Evolutionary conservation across 1,140 invertebrate species (phyloP).

Genomic region (Plectrocnemia conspersa): DNA sequence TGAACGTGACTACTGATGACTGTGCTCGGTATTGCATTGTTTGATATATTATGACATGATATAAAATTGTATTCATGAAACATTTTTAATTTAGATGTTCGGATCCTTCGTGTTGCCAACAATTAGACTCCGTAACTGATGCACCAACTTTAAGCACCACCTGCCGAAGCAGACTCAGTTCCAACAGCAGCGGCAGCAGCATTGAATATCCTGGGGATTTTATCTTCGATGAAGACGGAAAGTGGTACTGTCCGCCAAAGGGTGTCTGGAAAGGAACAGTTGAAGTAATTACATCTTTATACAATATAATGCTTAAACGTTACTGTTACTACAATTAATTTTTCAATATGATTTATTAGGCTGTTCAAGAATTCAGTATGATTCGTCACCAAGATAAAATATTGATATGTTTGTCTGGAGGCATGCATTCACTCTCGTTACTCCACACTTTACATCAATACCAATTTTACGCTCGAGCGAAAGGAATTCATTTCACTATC

Average conservation of each 20-base stretch:
- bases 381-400: slow-evolving; percentile 77
- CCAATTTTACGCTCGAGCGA: slow-evolving; percentile 68
- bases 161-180: slow-evolving; percentile 23
- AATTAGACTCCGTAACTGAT: slow-evolving; percentile 14
- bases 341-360: slow-evolving; percentile 47
- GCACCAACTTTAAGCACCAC: slow-evolving; percentile 14
- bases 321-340: neutral
- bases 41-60: neutral
- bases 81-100: slow-evolving; percentile 25
- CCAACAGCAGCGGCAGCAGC: slow-evolving; percentile 44
- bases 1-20: slow-evolving; percentile 28
- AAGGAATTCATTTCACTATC: slow-evolving; percentile 72
- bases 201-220: slow-evolving; percentile 47
- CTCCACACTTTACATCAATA: slow-evolving; percentile 82
- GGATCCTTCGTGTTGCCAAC: slow-evolving; percentile 26
- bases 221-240: slow-evolving; percentile 47
- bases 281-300: slow-evolving; percentile 50
- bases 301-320: neutral
- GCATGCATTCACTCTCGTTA: slow-evolving; percentile 75
- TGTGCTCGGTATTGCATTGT: slow-evolving; percentile 26
- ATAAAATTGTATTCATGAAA: neutral
- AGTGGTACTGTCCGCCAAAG: slow-evolving; percentile 76
- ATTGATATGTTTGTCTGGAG: slow-evolving; percentile 79
- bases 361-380: slow-evolving; percentile 81
- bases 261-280: slow-evolving; percentile 75